These are phyloP conservation scores for Callyntrura sp. DNA, from an alignment of 2,888 invertebrate genomes.

Conservation along the genomic window DNA sequence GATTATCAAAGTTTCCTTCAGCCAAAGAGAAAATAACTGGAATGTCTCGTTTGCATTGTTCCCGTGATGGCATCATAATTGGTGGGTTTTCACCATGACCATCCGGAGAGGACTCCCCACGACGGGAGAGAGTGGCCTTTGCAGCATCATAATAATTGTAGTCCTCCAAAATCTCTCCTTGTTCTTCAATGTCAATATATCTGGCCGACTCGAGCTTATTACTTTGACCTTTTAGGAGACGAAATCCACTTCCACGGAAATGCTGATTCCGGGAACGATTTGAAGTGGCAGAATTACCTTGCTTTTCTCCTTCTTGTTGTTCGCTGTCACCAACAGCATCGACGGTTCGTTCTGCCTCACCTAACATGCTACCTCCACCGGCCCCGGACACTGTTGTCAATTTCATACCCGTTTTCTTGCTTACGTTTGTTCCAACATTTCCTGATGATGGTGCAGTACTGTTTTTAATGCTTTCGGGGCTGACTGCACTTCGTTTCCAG, in stretches of 20 bases:
- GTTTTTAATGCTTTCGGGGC: background rate
- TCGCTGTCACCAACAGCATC: background rate
- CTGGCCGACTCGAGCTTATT: background rate
- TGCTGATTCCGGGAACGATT: background rate
- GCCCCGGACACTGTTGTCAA: background rate
- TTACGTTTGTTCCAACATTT: background rate
- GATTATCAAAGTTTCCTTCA: constrained; percentile 27
- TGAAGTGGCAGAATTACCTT: no score
- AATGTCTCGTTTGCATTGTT: constrained; percentile 16
- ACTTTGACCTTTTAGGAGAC: constrained; percentile 1
- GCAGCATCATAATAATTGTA: background rate
- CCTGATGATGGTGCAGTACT: background rate
- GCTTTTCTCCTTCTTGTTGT: no score
- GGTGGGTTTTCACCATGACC: background rate
- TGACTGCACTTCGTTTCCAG: constrained; percentile 56
- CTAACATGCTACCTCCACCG: background rate
- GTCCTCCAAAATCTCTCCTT: background rate
- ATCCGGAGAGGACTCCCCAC: background rate
- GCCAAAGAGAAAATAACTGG: constrained; percentile 27
- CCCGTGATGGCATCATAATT: background rate
- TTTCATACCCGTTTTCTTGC: background rate
- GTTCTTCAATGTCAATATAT: background rate
- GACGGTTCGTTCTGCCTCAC: background rate
- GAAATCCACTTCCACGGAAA: constrained; percentile 8
- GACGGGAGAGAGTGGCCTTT: background rate